Base-by-base conservation (phyloP, 2,888 invertebrate genomes). In the Brenthis daphne region DNA sequence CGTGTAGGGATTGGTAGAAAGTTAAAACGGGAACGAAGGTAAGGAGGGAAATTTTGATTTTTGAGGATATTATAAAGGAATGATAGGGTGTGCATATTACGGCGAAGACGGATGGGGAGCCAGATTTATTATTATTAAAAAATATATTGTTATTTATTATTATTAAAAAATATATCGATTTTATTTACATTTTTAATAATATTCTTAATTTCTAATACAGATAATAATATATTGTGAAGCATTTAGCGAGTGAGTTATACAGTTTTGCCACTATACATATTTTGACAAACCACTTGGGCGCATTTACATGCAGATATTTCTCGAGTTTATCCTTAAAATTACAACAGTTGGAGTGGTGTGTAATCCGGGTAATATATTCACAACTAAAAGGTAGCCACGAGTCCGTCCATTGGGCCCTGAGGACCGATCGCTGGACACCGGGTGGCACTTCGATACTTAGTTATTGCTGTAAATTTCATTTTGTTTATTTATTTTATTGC, bases 351-450 rank as follows among this genome's bases (percentile, higher is more conserved):
- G 84, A 81, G 81, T 81, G 81, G 76, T 78, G 66, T 69, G 81
- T 90, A 88, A 90, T 88, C 86, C 85, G 74, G 76, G 80, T 89
- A 91, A 92, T 89, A 82, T 92, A 92, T 92, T 87, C 92, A 83
- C 81, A 90, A 91, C 91, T 89, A 90, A 92, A 90, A 90, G 91
- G 89, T 82, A 84, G 78, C 79, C 78, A 75, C 65, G 68, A 76
- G 77, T 74, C 72, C 70, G 74, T 80, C 71, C 66, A 89, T 86
- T 71, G 82, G 77, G 76, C 90, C 87, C 89, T 53, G 73, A 80
- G 85, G 90, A 80, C 77, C 84, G 72, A 88, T 89, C 81, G 77
- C 76, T 73, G 86, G 86, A 82, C 86, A 77, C 72, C 83, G 84
- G 85, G 88, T 87, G 89, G 84, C 85, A 57, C 60, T 68, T 70